Evolutionary conservation across 1,140 invertebrate genomes (phyloP).

Genomic region (Calephelis virginiensis): DNA sequence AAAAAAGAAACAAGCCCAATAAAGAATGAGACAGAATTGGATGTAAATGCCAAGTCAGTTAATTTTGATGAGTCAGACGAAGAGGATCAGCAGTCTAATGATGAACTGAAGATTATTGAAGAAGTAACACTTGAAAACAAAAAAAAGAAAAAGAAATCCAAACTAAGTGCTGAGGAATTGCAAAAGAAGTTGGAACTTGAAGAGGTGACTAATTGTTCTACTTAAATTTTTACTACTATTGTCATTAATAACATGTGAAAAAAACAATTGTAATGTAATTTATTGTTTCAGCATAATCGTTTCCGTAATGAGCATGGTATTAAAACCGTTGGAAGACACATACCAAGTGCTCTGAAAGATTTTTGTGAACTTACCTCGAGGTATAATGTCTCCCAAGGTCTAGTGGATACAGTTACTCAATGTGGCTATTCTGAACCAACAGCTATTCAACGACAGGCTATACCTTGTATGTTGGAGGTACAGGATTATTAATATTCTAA

Average conservation of each 20-base stretch:
- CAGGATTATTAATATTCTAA: conserved; percentile 28
- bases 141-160: conserved; percentile 53
- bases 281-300: conserved; percentile 82
- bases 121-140: conserved; percentile 44
- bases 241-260: too few species aligned
- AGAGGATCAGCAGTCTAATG: conserved; percentile 42
- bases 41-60: conserved; percentile 12
- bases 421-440: conserved; percentile 91
- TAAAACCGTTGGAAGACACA: conserved; percentile 85
- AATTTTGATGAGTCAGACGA: conserved; percentile 45
- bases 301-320: conserved; percentile 88
- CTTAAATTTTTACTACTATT: too few species aligned
- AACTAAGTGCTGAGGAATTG: conserved; percentile 45
- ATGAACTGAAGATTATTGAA: conserved; percentile 49
- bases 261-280: conserved; percentile 22
- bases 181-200: conserved; percentile 73
- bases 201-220: conserved; percentile 53
- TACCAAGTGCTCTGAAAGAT: conserved; percentile 85
- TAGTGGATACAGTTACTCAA: conserved; percentile 86
- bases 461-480: conserved; percentile 91
- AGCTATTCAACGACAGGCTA: conserved; percentile 96
- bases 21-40: conserved; percentile 23
- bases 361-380: conserved; percentile 83
- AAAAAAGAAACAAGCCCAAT: conserved; percentile 25
- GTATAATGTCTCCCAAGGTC: conserved; percentile 80